phyloP scores from a whole-genome alignment of 35 echinoderm and acorn worm species.

The Apostichopus japonicus region DNA sequence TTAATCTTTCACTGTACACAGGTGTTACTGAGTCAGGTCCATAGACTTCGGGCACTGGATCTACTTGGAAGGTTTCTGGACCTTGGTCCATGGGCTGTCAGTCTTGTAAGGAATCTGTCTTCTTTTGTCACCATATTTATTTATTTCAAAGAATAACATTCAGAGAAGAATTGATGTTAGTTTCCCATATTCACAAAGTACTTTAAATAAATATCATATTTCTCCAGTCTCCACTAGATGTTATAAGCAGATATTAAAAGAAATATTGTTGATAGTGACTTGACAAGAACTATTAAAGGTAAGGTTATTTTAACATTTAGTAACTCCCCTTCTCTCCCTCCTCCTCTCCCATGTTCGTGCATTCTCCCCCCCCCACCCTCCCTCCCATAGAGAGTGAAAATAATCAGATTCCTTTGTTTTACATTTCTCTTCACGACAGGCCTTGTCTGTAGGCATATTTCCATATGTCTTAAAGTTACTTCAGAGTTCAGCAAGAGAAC shows the following conservation, averaged over 20 bases:
- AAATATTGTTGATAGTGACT: too few relatives aligned
- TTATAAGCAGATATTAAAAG: too few relatives aligned
- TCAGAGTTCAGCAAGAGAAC: conserved; percentile 95
- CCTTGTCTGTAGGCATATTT: conserved; percentile 96
- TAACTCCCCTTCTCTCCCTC: background rate
- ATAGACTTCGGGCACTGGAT: conserved; percentile 91
- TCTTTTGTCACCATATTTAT: background rate
- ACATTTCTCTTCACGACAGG: conserved; percentile 32
- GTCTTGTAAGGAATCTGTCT: conserved; percentile 70
- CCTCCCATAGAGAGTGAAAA: background rate
- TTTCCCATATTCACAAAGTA: too few relatives aligned
- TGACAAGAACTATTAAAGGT: too few relatives aligned
- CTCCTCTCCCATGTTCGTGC: too few relatives aligned
- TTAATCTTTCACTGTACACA: conserved; percentile 17
- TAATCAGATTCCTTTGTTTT: background rate
- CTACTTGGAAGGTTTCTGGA: conserved; percentile 96
- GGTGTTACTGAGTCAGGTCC: conserved; percentile 98
- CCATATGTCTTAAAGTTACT: conserved; percentile 96
- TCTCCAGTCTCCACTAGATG: too few relatives aligned
- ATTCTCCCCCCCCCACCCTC: background rate
- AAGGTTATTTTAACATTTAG: background rate
- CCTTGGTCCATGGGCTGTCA: conserved; percentile 98
- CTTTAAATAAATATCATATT: too few relatives aligned
- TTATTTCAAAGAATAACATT: background rate
- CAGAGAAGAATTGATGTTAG: background rate